Evolutionary conservation across 2,113 vertebrate species (phyloP).

Genomic region (Toxostoma redivivum): DNA sequence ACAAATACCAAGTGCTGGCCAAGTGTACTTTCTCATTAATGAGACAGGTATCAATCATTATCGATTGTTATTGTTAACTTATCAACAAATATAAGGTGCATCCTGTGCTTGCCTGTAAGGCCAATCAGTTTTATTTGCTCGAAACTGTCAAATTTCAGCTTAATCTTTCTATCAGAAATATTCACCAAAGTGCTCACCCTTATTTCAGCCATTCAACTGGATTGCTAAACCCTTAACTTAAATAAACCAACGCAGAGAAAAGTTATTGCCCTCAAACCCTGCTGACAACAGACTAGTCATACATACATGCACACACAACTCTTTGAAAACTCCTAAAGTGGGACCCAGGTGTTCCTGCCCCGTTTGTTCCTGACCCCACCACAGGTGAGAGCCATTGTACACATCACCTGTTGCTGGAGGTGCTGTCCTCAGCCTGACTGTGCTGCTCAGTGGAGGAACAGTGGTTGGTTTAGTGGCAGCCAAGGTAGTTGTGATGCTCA

Average conservation of each 20-base stretch:
- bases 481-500: neutral
- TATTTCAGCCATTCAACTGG: neutral
- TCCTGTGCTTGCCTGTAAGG: neutral
- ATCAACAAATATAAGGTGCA: neutral
- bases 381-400: neutral
- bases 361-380: neutral
- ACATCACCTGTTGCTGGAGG: constrained; percentile 60
- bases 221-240: neutral
- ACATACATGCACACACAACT: neutral
- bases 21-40: neutral
- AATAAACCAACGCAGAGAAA: neutral
- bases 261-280: neutral
- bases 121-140: neutral
- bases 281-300: neutral
- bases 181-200: neutral
- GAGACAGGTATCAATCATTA: neutral
- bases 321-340: neutral
- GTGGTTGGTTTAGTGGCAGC: constrained; percentile 19
- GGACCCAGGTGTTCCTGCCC: neutral
- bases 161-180: neutral
- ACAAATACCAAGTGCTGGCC: neutral
- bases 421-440: accelerated
- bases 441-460: neutral
- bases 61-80: accelerated
- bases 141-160: neutral